These are phyloP conservation scores for Euwallacea fornicatus DNA, from an alignment of 1,140 invertebrate species.

Conservation along the genomic window DNA sequence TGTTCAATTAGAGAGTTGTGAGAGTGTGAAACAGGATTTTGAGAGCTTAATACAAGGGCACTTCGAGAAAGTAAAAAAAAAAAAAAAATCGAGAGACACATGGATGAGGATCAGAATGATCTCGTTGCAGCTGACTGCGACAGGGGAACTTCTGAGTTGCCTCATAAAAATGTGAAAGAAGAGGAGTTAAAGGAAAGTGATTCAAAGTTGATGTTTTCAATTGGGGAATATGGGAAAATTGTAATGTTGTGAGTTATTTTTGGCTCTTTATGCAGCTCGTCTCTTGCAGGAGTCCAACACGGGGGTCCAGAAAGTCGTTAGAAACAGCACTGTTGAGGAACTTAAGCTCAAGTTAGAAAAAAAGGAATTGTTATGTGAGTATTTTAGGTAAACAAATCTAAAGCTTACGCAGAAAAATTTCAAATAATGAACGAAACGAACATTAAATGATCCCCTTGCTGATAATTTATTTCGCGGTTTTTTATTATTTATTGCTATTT, in stretches of 20 bases:
- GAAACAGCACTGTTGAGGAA: constrained; percentile 46
- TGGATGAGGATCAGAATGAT: background rate
- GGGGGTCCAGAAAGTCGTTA: constrained; percentile 38
- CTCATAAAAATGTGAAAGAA: background rate
- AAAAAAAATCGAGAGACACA: no score
- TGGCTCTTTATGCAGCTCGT: background rate
- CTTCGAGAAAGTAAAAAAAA: no score
- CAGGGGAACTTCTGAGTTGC: background rate
- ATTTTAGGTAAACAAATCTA: background rate
- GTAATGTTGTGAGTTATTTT: background rate
- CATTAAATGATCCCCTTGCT: no score
- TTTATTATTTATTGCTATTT: no score
- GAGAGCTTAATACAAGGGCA: no score
- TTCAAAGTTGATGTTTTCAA: background rate
- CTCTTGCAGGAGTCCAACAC: constrained; percentile 46
- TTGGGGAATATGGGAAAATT: background rate
- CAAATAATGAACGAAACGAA: no score
- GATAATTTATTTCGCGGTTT: no score
- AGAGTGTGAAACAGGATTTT: no score
- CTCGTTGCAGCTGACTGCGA: background rate
- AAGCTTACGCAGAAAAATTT: no score
- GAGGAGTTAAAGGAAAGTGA: background rate
- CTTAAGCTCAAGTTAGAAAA: constrained; percentile 46
- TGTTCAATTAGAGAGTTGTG: no score
- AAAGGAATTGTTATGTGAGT: constrained; percentile 45